phyloP scores from a whole-genome alignment of 2,797 vertebrate genomes.

The Mus minutoides region DNA sequence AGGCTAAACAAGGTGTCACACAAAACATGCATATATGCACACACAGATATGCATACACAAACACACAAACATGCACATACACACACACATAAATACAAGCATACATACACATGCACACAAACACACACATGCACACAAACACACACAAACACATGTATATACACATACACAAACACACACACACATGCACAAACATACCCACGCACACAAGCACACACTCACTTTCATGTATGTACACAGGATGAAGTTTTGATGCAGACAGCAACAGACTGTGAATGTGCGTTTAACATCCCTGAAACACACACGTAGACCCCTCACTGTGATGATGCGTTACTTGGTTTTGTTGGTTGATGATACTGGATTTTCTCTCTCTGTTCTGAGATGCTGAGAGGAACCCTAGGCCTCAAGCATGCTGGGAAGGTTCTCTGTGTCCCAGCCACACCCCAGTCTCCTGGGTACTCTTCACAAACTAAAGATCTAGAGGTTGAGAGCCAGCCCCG shows the following conservation, averaged over 20 bases:
- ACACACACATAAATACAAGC: background rate
- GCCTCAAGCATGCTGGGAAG: background rate
- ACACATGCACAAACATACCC: too few relatives aligned
- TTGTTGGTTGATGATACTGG: background rate
- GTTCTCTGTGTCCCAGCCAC: background rate
- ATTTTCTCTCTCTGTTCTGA: background rate
- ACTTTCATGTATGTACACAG: background rate
- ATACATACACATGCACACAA: too few relatives aligned
- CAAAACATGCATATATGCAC: background rate
- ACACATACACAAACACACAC: rapidly evolving
- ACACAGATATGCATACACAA: rapidly evolving
- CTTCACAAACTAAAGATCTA: background rate
- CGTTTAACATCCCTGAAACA: background rate
- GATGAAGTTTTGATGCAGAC: background rate
- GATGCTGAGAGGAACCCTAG: background rate
- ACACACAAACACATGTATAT: rapidly evolving
- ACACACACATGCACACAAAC: too few relatives aligned
- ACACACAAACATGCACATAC: background rate
- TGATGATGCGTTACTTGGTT: too few relatives aligned
- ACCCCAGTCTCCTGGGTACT: background rate
- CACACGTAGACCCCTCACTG: background rate
- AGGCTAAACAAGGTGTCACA: background rate
- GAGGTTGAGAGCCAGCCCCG: background rate
- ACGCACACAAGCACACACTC: background rate
- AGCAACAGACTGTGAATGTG: background rate